phyloP scores from a whole-genome alignment of 2,113 vertebrate genomes.

The Chloropsis cyanopogon region DNA sequence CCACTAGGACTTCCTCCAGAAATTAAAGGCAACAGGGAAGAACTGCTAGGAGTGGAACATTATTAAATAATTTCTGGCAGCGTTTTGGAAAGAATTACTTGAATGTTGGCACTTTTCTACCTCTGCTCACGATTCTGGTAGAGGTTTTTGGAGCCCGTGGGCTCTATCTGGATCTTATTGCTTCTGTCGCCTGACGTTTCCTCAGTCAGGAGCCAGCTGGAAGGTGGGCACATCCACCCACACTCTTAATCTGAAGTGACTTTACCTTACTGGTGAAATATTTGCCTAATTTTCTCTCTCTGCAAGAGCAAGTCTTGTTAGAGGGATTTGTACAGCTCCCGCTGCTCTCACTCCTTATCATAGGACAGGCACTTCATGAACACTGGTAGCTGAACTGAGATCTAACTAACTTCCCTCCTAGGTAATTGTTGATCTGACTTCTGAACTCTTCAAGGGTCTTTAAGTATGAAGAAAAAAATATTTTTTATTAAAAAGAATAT shows the following conservation, averaged over 20 bases:
- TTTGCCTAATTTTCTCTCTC: neutral
- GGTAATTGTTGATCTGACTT: neutral
- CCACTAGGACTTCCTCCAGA: conserved; percentile 16
- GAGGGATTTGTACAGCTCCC: neutral
- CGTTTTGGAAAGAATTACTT: conserved; percentile 42
- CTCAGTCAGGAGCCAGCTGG: conserved; percentile 8
- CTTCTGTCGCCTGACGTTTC: neutral
- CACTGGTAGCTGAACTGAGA: neutral
- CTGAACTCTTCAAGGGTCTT: neutral
- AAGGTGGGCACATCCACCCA: neutral
- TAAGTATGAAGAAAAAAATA: too few species aligned
- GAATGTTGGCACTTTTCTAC: conserved; percentile 11
- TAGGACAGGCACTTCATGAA: neutral
- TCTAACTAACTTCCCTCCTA: neutral
- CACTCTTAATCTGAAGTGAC: neutral
- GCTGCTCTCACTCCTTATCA: neutral
- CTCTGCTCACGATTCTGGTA: neutral
- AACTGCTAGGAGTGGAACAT: neutral
- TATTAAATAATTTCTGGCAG: conserved; percentile 43
- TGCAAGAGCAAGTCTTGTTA: neutral
- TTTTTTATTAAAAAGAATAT: neutral
- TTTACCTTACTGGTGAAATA: neutral
- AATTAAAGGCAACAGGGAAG: neutral
- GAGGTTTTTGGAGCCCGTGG: neutral
- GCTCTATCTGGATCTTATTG: neutral